Evolutionary conservation across 2,113 vertebrate species (phyloP).

Genomic region (Clinocottus analis): DNA sequence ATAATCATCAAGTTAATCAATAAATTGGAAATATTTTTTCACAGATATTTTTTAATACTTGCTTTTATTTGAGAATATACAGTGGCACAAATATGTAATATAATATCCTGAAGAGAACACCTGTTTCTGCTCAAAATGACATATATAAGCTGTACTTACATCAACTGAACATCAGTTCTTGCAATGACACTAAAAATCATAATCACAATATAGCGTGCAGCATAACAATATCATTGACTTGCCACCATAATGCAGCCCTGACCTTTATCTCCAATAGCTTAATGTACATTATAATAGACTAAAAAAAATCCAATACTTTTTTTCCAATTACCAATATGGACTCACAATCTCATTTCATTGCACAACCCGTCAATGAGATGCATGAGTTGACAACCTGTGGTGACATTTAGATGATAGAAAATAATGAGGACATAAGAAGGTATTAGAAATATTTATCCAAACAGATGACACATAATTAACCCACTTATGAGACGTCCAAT

Average conservation of each 20-base stretch:
- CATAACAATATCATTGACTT: neutral
- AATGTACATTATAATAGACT: neutral
- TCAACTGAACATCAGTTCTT: neutral
- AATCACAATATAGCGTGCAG: neutral
- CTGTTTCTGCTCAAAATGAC: neutral
- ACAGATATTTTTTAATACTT: neutral
- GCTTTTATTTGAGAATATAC: neutral
- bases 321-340: neutral
- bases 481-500: slow-evolving; percentile 1
- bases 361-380: neutral
- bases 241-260: slow-evolving; percentile 1
- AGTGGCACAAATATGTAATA: neutral
- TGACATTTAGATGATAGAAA: slow-evolving; percentile 35
- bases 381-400: slow-evolving; percentile 16
- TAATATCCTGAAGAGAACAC: neutral
- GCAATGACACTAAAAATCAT: neutral
- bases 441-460: neutral
- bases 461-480: slow-evolving; percentile 24
- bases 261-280: neutral
- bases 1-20: neutral
- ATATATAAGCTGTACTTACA: neutral
- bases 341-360: neutral
- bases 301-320: neutral
- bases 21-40: neutral
- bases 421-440: slow-evolving; percentile 9